Percentiles rank a stretch among this genome's conserved stretches.
phyloP scores from a whole-genome alignment of 2,888 invertebrate species.

The Chymomyza fuscimana region DNA sequence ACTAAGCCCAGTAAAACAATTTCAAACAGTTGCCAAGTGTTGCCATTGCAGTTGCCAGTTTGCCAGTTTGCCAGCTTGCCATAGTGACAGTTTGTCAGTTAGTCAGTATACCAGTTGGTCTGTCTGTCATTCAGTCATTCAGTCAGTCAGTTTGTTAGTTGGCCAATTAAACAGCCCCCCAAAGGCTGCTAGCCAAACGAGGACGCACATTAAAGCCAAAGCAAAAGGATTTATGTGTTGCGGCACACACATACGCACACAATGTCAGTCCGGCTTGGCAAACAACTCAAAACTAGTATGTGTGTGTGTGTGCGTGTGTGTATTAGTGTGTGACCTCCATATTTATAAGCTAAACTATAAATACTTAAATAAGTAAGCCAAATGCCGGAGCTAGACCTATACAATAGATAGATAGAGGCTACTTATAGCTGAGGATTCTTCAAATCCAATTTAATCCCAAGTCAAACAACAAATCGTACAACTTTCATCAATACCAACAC shows the following conservation, averaged over 20 bases:
- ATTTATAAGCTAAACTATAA: conserved; percentile 53
- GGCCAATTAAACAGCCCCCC: conserved; percentile 32
- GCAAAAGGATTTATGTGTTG: conserved; percentile 53
- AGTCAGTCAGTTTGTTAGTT: conserved; percentile 55
- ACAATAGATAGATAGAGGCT: neutral
- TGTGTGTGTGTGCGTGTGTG: conserved; percentile 21
- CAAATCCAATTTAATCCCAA: neutral
- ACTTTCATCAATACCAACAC: conserved; percentile 1
- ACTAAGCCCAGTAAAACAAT: conserved; percentile 9
- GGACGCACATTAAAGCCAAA: conserved; percentile 60
- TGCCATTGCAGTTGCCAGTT: neutral
- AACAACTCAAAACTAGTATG: conserved; percentile 6
- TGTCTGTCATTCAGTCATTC: conserved; percentile 56
- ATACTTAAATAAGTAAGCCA: conserved; percentile 43
- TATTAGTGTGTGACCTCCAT: conserved; percentile 28
- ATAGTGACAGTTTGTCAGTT: neutral
- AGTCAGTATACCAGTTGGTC: too few relatives aligned
- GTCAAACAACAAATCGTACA: neutral
- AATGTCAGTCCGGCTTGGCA: neutral
- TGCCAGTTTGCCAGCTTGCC: neutral
- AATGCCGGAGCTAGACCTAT: conserved; percentile 11
- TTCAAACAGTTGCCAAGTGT: conserved; percentile 2
- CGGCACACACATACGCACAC: conserved; percentile 33
- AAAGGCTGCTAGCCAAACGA: conserved; percentile 44
- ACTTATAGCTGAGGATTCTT: neutral